phyloP scores from a whole-genome alignment of 2,888 invertebrate species.

The Teinopalpus imperialis region DNA sequence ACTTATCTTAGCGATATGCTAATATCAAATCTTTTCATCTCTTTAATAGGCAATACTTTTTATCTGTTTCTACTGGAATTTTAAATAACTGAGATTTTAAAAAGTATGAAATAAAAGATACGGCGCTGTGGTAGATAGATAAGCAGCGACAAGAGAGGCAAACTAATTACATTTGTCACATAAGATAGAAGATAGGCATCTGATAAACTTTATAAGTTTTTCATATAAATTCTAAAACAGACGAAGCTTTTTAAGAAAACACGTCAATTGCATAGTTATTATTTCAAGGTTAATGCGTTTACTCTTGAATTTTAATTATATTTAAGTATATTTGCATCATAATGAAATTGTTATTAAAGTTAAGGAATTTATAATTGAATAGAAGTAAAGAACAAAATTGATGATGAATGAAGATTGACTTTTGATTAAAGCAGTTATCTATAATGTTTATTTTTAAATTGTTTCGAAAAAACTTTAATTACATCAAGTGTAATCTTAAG shows the following conservation, averaged over 20 bases:
- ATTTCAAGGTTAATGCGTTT: too few species aligned
- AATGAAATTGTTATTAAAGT: too few species aligned
- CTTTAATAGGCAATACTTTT: constrained; percentile 20
- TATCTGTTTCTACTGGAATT: constrained; percentile 20
- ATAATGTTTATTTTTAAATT: too few species aligned
- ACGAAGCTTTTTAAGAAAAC: constrained; percentile 5
- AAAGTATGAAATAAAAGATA: constrained; percentile 24
- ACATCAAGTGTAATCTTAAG: too few species aligned
- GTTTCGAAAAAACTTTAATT: too few species aligned
- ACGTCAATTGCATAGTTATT: too few species aligned
- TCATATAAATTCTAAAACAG: constrained; percentile 2
- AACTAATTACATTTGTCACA: constrained; percentile 22
- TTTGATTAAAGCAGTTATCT: too few species aligned
- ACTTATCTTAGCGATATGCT: constrained; percentile 22
- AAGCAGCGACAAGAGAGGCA: background rate
- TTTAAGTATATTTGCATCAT: too few species aligned
- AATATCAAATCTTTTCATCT: constrained; percentile 24
- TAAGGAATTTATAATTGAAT: too few species aligned
- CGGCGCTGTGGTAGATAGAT: constrained; percentile 10
- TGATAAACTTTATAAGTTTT: constrained; percentile 17
- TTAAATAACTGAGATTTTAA: constrained; percentile 18
- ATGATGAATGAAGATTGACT: too few species aligned
- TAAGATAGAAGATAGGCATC: constrained; percentile 15
- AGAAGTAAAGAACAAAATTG: too few species aligned
- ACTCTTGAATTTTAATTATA: too few species aligned